Conservation (phyloP, 2,888 invertebrate species). For the Chromoteleia sp. region DNA sequence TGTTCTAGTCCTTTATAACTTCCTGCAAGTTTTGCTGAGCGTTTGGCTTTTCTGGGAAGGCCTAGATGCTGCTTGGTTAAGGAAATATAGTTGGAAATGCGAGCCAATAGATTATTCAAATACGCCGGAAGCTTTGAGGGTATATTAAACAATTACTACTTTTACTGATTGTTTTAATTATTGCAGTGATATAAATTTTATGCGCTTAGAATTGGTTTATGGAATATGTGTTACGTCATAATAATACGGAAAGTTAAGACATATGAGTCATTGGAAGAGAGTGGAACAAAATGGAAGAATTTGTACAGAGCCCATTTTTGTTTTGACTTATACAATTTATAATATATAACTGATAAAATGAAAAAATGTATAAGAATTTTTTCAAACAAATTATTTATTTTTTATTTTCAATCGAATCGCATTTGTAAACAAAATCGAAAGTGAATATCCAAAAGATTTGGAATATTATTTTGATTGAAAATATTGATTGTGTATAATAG, state of each 20-base stretch:
- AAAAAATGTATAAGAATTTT: too few relatives aligned
- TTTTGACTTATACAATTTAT: too few relatives aligned
- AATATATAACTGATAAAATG: too few relatives aligned
- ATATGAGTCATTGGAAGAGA: background rate
- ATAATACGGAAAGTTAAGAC: background rate
- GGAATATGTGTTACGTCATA: background rate
- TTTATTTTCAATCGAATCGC: too few relatives aligned
- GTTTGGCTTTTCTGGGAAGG: slow-evolving; percentile 93
- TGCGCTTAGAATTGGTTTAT: slow-evolving; percentile 2
- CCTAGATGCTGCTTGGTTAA: slow-evolving; percentile 91
- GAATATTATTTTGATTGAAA: too few relatives aligned
- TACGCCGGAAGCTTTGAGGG: slow-evolving; percentile 91
- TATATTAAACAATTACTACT: slow-evolving; percentile 82
- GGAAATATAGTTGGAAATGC: slow-evolving; percentile 94
- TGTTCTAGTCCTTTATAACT: slow-evolving; percentile 93
- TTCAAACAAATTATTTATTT: too few relatives aligned
- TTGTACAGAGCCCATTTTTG: background rate
- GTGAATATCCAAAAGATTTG: too few relatives aligned
- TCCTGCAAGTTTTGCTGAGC: slow-evolving; percentile 94
- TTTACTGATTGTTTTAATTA: slow-evolving; percentile 21
- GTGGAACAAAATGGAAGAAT: background rate
- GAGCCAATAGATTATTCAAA: slow-evolving; percentile 95
- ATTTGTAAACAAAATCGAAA: too few relatives aligned
- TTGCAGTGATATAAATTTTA: slow-evolving; percentile 26
- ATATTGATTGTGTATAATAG: too few relatives aligned